Percentiles rank a stretch among this genome's conserved stretches.
Conservation (phyloP, 2,113 vertebrate species). For the Rhinichthys klamathensis region DNA sequence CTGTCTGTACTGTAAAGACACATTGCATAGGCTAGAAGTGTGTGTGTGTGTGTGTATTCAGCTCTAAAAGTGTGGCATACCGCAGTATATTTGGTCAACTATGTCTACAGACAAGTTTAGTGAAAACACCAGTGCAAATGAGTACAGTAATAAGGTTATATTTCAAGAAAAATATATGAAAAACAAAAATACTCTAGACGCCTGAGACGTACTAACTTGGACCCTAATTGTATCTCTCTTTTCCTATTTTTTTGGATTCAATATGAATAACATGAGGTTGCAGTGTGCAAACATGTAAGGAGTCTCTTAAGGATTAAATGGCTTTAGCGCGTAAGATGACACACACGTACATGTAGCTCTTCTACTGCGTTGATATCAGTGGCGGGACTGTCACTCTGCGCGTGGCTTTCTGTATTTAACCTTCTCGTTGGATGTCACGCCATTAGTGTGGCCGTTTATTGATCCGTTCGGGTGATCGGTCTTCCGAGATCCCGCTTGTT, state of each 20-base stretch:
- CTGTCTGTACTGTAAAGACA: not conserved
- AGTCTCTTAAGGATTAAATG: constrained; percentile 58
- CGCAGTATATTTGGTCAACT: not conserved
- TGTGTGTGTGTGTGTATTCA: not conserved
- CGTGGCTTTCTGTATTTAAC: constrained; percentile 83
- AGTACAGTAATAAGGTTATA: constrained; percentile 2
- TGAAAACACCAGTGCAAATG: constrained; percentile 2
- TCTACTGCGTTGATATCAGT: constrained; percentile 23
- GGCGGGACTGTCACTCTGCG: constrained; percentile 79
- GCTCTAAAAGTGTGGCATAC: not conserved
- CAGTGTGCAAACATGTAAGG: constrained; percentile 61
- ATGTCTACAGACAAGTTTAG: constrained; percentile 8
- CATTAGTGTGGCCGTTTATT: constrained; percentile 84
- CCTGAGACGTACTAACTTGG: not conserved
- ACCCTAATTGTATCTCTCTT: not conserved
- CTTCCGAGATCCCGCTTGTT: constrained; percentile 77
- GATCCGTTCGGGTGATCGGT: constrained; percentile 86
- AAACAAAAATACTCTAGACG: not conserved
- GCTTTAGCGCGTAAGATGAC: constrained; percentile 60
- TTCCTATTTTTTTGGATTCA: constrained; percentile 53
- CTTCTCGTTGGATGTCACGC: constrained; percentile 76
- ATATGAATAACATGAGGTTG: constrained; percentile 62
- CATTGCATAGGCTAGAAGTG: not conserved
- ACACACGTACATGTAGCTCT: constrained; percentile 49
- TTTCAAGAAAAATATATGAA: not conserved